These are phyloP conservation scores for Calephelis virginiensis DNA, from an alignment of 1,140 invertebrate species.

Conservation along the genomic window DNA sequence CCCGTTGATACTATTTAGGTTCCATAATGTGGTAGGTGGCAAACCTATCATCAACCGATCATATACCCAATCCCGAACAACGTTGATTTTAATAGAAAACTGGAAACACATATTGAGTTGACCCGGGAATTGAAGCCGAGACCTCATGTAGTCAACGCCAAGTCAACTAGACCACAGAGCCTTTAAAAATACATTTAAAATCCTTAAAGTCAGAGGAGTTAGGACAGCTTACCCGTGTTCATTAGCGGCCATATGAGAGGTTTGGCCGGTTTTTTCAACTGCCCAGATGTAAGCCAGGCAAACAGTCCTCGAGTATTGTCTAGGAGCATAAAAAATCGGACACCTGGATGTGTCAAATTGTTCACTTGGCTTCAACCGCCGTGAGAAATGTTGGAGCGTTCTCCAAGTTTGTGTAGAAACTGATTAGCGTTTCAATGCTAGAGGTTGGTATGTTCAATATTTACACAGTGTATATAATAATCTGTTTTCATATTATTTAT, in stretches of 20 bases:
- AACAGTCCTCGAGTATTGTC: constrained; percentile 63
- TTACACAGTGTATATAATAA: constrained; percentile 23
- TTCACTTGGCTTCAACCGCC: constrained; percentile 61
- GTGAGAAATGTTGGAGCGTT: constrained; percentile 57
- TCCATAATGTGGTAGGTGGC: too few relatives aligned
- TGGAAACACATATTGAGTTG: too few relatives aligned
- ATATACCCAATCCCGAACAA: too few relatives aligned
- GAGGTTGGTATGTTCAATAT: constrained; percentile 37
- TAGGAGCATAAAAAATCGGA: constrained; percentile 66
- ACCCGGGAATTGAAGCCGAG: too few relatives aligned
- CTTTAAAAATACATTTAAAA: too few relatives aligned
- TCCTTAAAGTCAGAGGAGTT: neutral
- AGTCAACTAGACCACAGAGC: too few relatives aligned
- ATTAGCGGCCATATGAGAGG: constrained; percentile 70
- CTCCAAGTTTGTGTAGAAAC: constrained; percentile 38
- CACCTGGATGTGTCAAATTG: constrained; percentile 77
- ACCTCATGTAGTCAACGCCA: too few relatives aligned
- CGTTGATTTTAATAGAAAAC: too few relatives aligned
- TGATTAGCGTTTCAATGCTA: constrained; percentile 44
- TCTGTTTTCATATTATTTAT: neutral
- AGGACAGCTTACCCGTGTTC: constrained; percentile 32
- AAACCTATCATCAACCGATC: too few relatives aligned
- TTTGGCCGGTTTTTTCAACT: constrained; percentile 60
- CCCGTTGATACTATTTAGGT: too few relatives aligned
- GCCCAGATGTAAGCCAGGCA: constrained; percentile 70